Evolutionary conservation across 2,113 vertebrate species (phyloP).

Genomic region (Acinonyx jubatus): DNA sequence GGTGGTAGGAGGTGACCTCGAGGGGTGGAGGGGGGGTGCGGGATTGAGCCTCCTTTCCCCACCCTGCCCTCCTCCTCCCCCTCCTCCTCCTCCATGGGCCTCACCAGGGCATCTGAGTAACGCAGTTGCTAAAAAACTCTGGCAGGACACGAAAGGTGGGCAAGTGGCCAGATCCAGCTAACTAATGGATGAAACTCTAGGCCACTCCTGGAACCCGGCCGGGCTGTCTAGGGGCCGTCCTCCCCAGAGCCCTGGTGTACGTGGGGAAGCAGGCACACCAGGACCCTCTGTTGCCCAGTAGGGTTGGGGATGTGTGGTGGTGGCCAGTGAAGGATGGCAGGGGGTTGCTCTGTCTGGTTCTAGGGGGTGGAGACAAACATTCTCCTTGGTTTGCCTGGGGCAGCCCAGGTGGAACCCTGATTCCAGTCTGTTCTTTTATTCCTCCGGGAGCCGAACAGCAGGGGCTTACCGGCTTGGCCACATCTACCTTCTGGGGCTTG

Average conservation of each 20-base stretch:
- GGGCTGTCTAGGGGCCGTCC: neutral
- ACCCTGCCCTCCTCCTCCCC: neutral
- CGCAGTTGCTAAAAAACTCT: no score
- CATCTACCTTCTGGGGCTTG: neutral
- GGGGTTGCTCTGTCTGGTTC: neutral
- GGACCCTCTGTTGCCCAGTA: neutral
- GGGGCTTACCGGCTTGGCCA: neutral
- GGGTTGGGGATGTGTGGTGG: neutral
- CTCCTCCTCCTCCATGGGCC: rapidly evolving
- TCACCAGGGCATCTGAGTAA: neutral
- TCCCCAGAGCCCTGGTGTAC: neutral
- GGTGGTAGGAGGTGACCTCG: neutral
- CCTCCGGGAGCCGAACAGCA: rapidly evolving
- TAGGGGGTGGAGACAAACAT: neutral
- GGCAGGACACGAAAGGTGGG: neutral
- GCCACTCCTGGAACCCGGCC: neutral
- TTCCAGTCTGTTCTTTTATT: neutral
- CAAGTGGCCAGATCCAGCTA: neutral
- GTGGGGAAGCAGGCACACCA: neutral
- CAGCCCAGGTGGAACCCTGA: no score
- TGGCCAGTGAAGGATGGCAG: neutral
- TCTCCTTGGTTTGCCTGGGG: neutral
- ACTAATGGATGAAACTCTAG: neutral
- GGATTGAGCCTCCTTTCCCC: neutral
- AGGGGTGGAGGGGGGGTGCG: no score